Base-by-base conservation (phyloP, 2,797 vertebrate species). In the Propithecus perrieri region DNA sequence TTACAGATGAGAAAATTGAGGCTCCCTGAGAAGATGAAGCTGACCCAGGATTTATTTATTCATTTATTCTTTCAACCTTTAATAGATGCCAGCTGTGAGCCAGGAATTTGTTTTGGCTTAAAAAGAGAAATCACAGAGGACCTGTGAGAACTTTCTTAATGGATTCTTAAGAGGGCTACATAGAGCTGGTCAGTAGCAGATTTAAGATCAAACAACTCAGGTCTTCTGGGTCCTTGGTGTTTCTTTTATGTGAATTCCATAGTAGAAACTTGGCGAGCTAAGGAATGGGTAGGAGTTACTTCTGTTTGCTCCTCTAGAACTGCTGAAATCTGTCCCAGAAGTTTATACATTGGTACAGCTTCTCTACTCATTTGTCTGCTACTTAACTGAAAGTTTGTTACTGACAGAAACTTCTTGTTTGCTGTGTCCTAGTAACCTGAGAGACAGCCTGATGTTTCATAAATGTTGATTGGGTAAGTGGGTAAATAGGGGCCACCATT, bases 71-170 rank as follows among this genome's bases (percentile, higher is more conserved):
- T 71, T 95, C 30, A 84, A 12, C 26, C 30, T 30, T 63, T 63
- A 63, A 69, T 95, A 50, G n/a, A 41, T 91, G 43, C 35, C 43
- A 55, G 11, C 30, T 93, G 15, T 63, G 46, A 91, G 59, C 50
- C 43, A 81, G 53, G 30, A 90, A 79, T 79, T 81, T 83, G 59
- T 92, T 85, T 94, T 69, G 46, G 11, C 24, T 94, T 11, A 85
- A 43, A 94, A 92, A 85, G 26, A 63, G 38, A 88, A 94, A 75
- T 53, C 59, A 75, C 43, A 92, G 85, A 75, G 89, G 71, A 57
- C n/a, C 14, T 94, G 14, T 55, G n/a, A 92, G 46, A 76, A 85
- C 61, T 17, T 65, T n/a, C 18, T 22, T 71, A 69, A 84, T 69
- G 53, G n/a, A 61, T 33, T 30, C 26, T 80, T 76, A 43, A 50